Evolutionary conservation across 2,797 vertebrate species (phyloP).

Genomic region (Tokudaia tokunoshimensis): DNA sequence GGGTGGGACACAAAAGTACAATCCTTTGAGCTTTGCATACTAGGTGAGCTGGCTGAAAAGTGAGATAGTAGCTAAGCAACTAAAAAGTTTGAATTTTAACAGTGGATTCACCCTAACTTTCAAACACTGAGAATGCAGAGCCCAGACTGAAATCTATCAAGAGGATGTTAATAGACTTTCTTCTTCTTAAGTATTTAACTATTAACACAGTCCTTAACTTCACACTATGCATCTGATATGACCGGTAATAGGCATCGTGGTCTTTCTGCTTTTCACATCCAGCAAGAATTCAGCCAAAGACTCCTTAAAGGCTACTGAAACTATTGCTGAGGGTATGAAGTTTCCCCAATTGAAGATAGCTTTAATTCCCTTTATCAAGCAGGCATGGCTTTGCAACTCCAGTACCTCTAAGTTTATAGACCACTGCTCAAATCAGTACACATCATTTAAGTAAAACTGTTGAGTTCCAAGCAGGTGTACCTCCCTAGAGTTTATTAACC

Average conservation of each 20-base stretch:
- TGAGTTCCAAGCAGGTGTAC: not conserved
- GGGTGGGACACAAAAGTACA: not conserved
- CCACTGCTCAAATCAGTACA: not conserved
- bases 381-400: not conserved
- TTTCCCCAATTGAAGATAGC: not conserved
- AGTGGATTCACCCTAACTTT: not conserved
- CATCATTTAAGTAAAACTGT: not conserved
- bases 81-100: not conserved
- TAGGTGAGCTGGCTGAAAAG: not conserved
- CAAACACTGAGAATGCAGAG: not conserved
- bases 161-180: not conserved
- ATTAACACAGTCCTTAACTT: not conserved
- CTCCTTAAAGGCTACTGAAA: not conserved
- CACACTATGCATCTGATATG: not conserved
- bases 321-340: not conserved
- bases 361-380: not conserved
- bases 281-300: slow-evolving; percentile 34
- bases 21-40: not conserved
- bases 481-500: not conserved
- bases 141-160: not conserved
- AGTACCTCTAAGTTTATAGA: not conserved
- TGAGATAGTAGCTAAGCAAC: not conserved
- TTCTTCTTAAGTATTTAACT: not conserved
- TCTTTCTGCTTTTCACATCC: slow-evolving; percentile 41
- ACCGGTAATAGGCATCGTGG: not conserved